A percentile compares a stretch with the other conserved stretches of the same genome.
These are phyloP conservation scores for Calosoma granatense DNA, from an alignment of 1,140 invertebrate genomes.

Conservation along the genomic window DNA sequence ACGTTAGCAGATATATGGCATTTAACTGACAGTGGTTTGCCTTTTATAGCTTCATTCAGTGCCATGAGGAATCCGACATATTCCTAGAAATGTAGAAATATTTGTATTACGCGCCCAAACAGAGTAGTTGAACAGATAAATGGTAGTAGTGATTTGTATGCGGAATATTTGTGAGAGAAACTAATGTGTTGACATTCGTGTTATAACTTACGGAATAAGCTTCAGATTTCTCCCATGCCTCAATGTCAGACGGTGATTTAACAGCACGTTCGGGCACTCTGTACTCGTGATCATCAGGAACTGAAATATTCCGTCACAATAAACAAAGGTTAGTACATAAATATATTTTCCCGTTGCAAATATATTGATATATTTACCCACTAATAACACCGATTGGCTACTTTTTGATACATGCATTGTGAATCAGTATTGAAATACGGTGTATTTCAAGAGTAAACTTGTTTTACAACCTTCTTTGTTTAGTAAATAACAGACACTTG, in stretches of 20 bases:
- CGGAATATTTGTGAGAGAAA: neutral
- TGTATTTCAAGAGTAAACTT: no score
- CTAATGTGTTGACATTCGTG: neutral
- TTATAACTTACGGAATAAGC: slow-evolving; percentile 57
- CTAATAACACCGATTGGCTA: neutral
- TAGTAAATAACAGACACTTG: no score
- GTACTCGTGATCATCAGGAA: slow-evolving; percentile 48
- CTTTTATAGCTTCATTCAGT: slow-evolving; percentile 75
- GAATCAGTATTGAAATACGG: no score
- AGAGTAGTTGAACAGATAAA: slow-evolving; percentile 18
- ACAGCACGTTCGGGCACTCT: slow-evolving; percentile 57
- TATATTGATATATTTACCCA: neutral
- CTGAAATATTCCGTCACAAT: slow-evolving; percentile 22
- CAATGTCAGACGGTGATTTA: slow-evolving; percentile 60
- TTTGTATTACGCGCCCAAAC: neutral
- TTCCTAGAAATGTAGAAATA: slow-evolving; percentile 48
- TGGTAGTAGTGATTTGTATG: slow-evolving; percentile 13
- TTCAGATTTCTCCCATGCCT: slow-evolving; percentile 71
- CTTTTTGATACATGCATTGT: no score
- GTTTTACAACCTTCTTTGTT: no score
- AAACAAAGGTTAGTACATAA: no score
- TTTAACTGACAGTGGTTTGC: slow-evolving; percentile 54
- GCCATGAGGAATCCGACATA: slow-evolving; percentile 78
- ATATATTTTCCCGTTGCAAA: no score
- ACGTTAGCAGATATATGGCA: slow-evolving; percentile 52